phyloP scores from a whole-genome alignment of 1,140 invertebrate genomes.

The Drosophila sp. region DNA sequence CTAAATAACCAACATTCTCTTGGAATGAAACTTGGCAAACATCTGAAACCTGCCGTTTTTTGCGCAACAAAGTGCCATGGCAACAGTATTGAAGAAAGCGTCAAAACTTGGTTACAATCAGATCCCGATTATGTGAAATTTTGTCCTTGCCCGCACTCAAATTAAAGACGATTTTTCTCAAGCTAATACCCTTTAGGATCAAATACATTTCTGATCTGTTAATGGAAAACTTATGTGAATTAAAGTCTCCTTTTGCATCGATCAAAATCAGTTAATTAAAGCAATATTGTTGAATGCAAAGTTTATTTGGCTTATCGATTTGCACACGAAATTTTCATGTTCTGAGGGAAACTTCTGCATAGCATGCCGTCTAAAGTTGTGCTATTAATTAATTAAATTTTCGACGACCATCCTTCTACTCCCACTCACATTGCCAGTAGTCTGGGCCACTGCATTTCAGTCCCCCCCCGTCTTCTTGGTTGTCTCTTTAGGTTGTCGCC shows the following conservation, averaged over 20 bases:
- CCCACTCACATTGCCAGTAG: not conserved
- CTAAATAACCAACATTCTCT: not conserved
- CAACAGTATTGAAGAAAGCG: not conserved
- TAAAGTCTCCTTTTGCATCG: not conserved
- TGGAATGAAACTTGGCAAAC: not conserved
- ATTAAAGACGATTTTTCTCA: not conserved
- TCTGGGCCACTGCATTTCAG: conserved; percentile 13
- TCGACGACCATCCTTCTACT: conserved; percentile 33
- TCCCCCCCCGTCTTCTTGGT: conserved; percentile 4
- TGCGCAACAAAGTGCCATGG: not conserved
- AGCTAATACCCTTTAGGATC: no score
- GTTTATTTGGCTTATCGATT: conserved; percentile 50
- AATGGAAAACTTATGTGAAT: not conserved
- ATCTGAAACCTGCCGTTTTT: not conserved
- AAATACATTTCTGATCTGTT: no score
- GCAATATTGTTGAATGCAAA: conserved; percentile 39
- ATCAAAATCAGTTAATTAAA: conserved; percentile 57
- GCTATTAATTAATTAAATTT: conserved; percentile 81
- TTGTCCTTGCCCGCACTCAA: not conserved
- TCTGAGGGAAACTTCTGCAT: conserved; percentile 17
- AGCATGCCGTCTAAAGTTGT: conserved; percentile 61
- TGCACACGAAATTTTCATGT: conserved; percentile 19
- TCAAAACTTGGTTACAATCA: not conserved
- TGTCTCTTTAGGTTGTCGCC: conserved; percentile 36
- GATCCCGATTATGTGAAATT: not conserved